Percentiles rank a stretch among this genome's conserved stretches.
Evolutionary conservation across 2,888 invertebrate genomes (phyloP).

Genomic region (Plagodis dolabraria): DNA sequence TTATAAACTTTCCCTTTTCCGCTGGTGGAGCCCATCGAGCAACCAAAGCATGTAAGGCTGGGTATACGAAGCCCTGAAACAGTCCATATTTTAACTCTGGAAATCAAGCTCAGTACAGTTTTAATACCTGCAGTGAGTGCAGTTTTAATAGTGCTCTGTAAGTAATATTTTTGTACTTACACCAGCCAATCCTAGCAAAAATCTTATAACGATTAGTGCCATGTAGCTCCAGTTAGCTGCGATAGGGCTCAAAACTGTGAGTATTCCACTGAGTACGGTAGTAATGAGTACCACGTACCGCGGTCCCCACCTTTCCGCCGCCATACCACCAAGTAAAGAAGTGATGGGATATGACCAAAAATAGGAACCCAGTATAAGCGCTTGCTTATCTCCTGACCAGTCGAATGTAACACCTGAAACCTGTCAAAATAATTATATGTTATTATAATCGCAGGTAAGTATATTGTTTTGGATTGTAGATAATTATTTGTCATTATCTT

Average conservation of each 20-base stretch:
- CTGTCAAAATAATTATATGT: conserved; percentile 13
- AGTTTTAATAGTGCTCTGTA: too few species aligned
- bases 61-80: conserved; percentile 86
- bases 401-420: conserved; percentile 60
- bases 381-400: conserved; percentile 87
- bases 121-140: too few species aligned
- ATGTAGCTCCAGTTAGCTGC: conserved; percentile 84
- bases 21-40: conserved; percentile 90
- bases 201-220: conserved; percentile 83
- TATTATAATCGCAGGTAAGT: too few species aligned
- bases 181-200: conserved; percentile 86
- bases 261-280: conserved; percentile 75
- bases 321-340: conserved; percentile 86
- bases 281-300: conserved; percentile 84
- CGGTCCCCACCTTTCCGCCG: conserved; percentile 88
- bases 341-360: conserved; percentile 89
- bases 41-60: conserved; percentile 86
- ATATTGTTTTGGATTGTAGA: too few species aligned
- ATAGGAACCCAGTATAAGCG: conserved; percentile 87
- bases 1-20: conserved; percentile 90
- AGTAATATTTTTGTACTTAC: conserved; percentile 69
- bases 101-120: too few species aligned
- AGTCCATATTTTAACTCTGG: background rate
- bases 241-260: conserved; percentile 86
- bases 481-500: too few species aligned